Base-by-base conservation (phyloP, 2,113 vertebrate genomes). In the Dunckerocampus dactyliophorus region DNA sequence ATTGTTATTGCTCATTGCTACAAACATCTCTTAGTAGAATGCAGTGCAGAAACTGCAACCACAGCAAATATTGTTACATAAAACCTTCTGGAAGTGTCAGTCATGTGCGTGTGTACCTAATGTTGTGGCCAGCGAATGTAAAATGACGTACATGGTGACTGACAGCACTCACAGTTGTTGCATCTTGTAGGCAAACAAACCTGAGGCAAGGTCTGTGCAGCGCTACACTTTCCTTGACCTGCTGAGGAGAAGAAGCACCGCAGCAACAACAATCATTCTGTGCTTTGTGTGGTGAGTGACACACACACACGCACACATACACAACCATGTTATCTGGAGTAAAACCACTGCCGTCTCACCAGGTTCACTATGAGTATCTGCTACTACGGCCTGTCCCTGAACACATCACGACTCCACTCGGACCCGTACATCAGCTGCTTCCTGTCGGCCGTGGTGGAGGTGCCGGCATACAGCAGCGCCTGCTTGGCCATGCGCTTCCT, bases 381-480 rank as follows among this genome's bases (percentile, higher is more conserved):
- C 28, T 95, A 94, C 63, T 94, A 88, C 17, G 90, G 92, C 7
- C 84, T 95, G 28, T 94, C 93, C 15, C 77, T 94, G 0, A 93
- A 92, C 71, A 92, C 93, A 0, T 88, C 93, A 2, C 93, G 91
- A 59, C 76, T 95, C 64, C 87, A 93, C 0, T 89, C 90, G 1
- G 77, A 95, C 0, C 83, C 89, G 43, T 97, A 90, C 0, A 0
- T 95, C 74, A 95, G 93, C 84, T 91, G 90, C 74, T 93, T 96
- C 81, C 88, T 95, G 10, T 91, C 91, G 0, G 93, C 91, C 0
- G 79, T 88, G 59, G 89, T 88, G 0, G 94, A 97, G 71, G 74
- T 94, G 7, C 93, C 93, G 1, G 93, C 92, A 0, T 94, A 94
- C 3, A 0, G 87, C 1, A 62, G 87, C 39, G 82, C 91, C 65